A percentile compares a stretch with the other conserved stretches of the same genome.
These are phyloP conservation scores for Orchesella flavescens DNA, from an alignment of 2,888 invertebrate species.

Conservation along the genomic window DNA sequence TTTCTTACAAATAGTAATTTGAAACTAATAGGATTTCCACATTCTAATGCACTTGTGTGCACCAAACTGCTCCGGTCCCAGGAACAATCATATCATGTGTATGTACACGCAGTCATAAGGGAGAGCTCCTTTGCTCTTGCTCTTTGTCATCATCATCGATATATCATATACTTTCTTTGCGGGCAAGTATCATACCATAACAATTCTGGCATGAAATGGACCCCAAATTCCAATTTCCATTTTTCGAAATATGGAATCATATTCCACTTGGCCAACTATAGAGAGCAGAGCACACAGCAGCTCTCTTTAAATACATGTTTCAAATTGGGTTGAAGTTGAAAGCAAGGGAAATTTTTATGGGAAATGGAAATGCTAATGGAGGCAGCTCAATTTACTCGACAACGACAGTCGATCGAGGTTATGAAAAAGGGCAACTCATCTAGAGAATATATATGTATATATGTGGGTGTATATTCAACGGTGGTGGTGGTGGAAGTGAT, in stretches of 20 bases:
- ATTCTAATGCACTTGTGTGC: constrained; percentile 27
- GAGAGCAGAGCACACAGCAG: too few species aligned
- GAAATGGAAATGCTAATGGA: constrained; percentile 52
- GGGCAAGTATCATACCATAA: not conserved
- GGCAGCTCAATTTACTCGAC: constrained; percentile 24
- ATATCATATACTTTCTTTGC: not conserved
- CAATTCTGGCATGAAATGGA: not conserved
- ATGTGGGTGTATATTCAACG: too few species aligned
- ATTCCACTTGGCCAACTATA: not conserved
- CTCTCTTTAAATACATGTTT: too few species aligned
- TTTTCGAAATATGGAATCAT: constrained; percentile 28
- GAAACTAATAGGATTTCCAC: constrained; percentile 33
- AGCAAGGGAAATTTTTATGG: constrained; percentile 38
- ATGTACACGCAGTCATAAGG: not conserved
- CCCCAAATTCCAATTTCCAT: constrained; percentile 39
- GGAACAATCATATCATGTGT: too few species aligned
- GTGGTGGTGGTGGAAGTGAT: too few species aligned
- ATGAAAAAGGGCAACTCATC: too few species aligned
- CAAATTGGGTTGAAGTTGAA: constrained; percentile 4
- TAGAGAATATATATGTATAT: too few species aligned
- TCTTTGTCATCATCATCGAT: not conserved
- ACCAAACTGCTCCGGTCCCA: not conserved
- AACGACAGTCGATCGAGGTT: not conserved
- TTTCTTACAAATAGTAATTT: constrained; percentile 31
- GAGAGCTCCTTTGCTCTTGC: not conserved